Conservation (phyloP, 2,888 invertebrate genomes). For the Andrena marginata region DNA sequence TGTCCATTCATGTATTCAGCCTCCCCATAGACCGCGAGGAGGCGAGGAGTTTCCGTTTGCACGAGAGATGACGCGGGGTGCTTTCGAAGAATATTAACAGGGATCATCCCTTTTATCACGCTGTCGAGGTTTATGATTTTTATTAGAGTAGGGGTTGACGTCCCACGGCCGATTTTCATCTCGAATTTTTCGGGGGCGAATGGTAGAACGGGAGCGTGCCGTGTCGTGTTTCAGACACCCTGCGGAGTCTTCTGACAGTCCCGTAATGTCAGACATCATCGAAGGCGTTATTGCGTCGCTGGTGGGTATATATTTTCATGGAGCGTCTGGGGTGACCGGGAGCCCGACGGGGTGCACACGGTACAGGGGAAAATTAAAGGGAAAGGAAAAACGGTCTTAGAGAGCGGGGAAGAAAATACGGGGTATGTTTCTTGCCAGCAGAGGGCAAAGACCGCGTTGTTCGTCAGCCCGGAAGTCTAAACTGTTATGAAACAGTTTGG, state of each 20-base stretch:
- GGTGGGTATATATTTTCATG: conserved; percentile 44
- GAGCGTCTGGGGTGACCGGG: conserved; percentile 35
- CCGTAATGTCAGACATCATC: conserved; percentile 56
- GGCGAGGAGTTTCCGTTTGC: not conserved
- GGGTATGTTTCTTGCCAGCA: conserved; percentile 52
- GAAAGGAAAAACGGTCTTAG: conserved; percentile 24
- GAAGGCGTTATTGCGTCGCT: conserved; percentile 57
- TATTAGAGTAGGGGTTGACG: conserved; percentile 7
- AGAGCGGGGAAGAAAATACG: conserved; percentile 43
- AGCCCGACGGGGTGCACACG: conserved; percentile 22
- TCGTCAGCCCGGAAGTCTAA: conserved; percentile 63
- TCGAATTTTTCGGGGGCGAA: conserved; percentile 23
- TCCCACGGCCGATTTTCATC: conserved; percentile 9
- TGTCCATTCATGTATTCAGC: not conserved
- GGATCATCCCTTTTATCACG: not conserved
- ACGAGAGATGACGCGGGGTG: not conserved
- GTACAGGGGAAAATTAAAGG: conserved; percentile 56
- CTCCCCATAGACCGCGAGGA: not conserved
- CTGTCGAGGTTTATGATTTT: conserved; percentile 32
- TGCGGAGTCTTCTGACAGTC: conserved; percentile 20
- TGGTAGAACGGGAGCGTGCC: conserved; percentile 11
- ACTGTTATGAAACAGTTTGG: conserved; percentile 71
- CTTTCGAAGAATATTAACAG: not conserved
- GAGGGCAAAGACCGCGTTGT: conserved; percentile 65
- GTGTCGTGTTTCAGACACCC: conserved; percentile 15